Percentiles rank a stretch among this genome's conserved stretches.
Conservation (phyloP, 2,888 invertebrate species). For the Diogma glabrata region DNA sequence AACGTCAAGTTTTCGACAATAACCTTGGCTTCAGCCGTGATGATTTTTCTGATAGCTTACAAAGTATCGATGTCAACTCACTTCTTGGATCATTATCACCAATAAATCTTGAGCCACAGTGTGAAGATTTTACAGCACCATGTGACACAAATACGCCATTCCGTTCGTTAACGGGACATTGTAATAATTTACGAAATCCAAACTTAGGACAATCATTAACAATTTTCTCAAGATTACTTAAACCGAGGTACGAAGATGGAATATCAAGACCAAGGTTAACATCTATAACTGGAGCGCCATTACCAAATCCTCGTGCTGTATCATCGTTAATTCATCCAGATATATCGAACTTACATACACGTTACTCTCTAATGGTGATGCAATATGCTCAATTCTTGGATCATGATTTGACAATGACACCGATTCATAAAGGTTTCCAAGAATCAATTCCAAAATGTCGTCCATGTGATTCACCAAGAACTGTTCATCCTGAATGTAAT, state of each 20-base stretch:
- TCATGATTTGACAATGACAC: constrained; percentile 90
- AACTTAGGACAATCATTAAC: constrained; percentile 73
- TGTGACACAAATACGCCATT: constrained; percentile 63
- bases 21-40: constrained; percentile 44
- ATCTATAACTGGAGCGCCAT: constrained; percentile 59
- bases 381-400: constrained; percentile 91
- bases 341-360: constrained; percentile 75
- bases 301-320: constrained; percentile 78
- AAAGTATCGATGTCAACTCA: constrained; percentile 65
- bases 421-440: constrained; percentile 81
- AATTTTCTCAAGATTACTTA: constrained; percentile 71
- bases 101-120: constrained; percentile 50
- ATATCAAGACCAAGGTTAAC: constrained; percentile 66
- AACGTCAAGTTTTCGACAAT: constrained; percentile 62
- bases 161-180: constrained; percentile 65
- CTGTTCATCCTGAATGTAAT: constrained; percentile 87
- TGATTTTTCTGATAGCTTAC: constrained; percentile 63
- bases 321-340: constrained; percentile 86
- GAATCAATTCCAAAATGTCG: constrained; percentile 85
- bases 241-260: constrained; percentile 81
- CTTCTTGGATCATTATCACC: constrained; percentile 50
- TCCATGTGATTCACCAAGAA: constrained; percentile 73
- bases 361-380: constrained; percentile 88
- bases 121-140: constrained; percentile 54
- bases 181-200: constrained; percentile 78